Evolutionary conservation across 2,888 invertebrate species (phyloP).

Genomic region (Leuctra nigra): DNA sequence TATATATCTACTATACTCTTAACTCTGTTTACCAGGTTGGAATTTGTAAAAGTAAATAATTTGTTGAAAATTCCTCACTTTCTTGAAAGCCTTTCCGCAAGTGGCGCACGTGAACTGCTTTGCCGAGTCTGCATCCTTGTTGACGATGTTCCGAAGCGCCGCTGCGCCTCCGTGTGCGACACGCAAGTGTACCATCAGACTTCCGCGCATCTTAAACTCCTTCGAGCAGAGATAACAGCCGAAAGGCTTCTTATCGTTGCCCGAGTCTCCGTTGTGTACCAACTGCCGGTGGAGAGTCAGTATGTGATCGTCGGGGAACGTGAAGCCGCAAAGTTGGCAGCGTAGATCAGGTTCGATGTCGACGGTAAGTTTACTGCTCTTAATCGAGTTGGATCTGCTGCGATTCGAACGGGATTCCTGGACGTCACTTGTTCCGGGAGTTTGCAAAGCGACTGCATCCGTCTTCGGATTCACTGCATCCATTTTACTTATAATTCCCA

Average conservation of each 20-base stretch:
- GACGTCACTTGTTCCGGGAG: background rate
- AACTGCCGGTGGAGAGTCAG: slow-evolving; percentile 68
- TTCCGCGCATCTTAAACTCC: slow-evolving; percentile 74
- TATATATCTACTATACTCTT: no score
- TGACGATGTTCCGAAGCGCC: background rate
- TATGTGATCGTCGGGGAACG: slow-evolving; percentile 62
- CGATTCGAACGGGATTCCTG: slow-evolving; percentile 2
- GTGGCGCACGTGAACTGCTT: slow-evolving; percentile 39
- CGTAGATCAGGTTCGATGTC: slow-evolving; percentile 25
- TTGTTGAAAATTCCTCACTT: slow-evolving; percentile 33
- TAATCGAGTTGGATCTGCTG: background rate
- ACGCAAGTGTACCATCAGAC: slow-evolving; percentile 71
- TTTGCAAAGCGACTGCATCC: no score
- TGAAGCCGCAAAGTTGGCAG: slow-evolving; percentile 68
- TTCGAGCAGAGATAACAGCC: slow-evolving; percentile 72
- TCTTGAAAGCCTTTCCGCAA: slow-evolving; percentile 42
- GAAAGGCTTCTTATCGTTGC: slow-evolving; percentile 43
- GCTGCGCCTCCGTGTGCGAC: slow-evolving; percentile 55
- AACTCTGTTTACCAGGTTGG: no score
- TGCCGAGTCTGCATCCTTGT: background rate
- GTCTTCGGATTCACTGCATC: background rate
- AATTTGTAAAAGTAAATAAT: background rate
- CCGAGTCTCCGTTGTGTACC: slow-evolving; percentile 45
- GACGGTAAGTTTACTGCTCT: background rate
- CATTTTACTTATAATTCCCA: background rate